Evolutionary conservation across 64 coral and sea anemone species (phyloP), one percentile per base, ranked within the genome.

Genomic region (Acropora yongei): DNA sequence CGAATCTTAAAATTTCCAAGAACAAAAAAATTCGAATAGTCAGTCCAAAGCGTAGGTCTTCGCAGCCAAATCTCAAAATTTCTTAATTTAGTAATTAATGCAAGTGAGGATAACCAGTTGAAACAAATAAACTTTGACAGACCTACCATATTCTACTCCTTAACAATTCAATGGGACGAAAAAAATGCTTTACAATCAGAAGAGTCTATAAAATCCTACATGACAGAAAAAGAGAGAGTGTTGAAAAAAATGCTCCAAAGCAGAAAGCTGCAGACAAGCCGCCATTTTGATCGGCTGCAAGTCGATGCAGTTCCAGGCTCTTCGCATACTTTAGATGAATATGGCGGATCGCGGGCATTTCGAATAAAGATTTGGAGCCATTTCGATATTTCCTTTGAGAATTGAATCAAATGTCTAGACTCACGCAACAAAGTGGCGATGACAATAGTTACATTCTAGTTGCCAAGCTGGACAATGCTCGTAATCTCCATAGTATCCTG

Each of bases 381-480:
- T 18, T 78, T 48, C 2, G 4, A 75, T 75, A 1, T 75, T 44
- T 75, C 44, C 41, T 0, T 5, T 78, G 8, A 65, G 7, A 41
- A 16, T 66, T 47, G 9, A 65, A 18, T 58, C 53, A 58, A 53
- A 99, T 99, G 97, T 96, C 97, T 92, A 81, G 88, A 66, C 90
- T 96, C 76, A 93, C 94, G 6, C 97, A 96, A 47, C 94, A 99
- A 91, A 91, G 91, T 48, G 78, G 88, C 14, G 97, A 99, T 74
- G 94, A 99, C 49, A 92, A 85, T 76, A 82, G 88, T 9, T 99
- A 96, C 82, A 99, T 99, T 63, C 90, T 99, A 11, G 80, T 99
- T 1, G 97, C 97, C 20, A 96, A 93, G 77, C 73, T 99, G 47
- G 94, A 96, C 78, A 99, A 99, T 58, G 91, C 94, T 89, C 83